Evolutionary conservation across 1,140 invertebrate species (phyloP).

Genomic region (Copidosoma floridanum): DNA sequence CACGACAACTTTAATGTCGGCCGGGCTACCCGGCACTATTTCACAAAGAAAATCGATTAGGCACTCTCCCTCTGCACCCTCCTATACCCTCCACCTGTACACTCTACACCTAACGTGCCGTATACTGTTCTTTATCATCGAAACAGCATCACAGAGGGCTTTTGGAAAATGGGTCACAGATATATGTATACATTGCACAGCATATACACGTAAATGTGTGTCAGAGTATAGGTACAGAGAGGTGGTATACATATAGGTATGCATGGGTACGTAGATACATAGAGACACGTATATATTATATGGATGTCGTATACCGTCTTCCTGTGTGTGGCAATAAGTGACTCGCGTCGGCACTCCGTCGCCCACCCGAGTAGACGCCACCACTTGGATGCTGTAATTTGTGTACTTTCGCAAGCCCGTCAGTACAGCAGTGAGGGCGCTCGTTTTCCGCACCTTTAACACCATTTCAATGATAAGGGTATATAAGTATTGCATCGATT

Average conservation of each 20-base stretch:
- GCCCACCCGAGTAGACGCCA: constrained; percentile 79
- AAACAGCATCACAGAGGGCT: not conserved
- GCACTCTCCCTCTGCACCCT: too few species aligned
- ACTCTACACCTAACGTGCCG: too few species aligned
- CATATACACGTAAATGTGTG: not conserved
- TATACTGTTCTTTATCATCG: not conserved
- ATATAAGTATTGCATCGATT: too few species aligned
- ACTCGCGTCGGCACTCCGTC: constrained; percentile 71
- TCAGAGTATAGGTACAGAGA: not conserved
- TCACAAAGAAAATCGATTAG: constrained; percentile 15
- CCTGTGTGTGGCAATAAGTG: constrained; percentile 76
- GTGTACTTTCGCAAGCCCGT: constrained; percentile 73
- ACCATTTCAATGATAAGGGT: too few species aligned
- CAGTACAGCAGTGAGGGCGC: constrained; percentile 66
- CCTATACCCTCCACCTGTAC: not conserved
- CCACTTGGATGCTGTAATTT: constrained; percentile 83
- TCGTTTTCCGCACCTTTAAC: constrained; percentile 62
- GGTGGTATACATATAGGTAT: not conserved
- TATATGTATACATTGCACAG: not conserved
- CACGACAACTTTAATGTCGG: constrained; percentile 78
- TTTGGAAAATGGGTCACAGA: not conserved
- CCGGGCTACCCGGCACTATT: constrained; percentile 75
- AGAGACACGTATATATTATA: not conserved
- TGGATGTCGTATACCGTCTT: constrained; percentile 66
- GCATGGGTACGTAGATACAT: too few species aligned